phyloP scores from a whole-genome alignment of 1,140 invertebrate species.

The Drosophila pectinifera region DNA sequence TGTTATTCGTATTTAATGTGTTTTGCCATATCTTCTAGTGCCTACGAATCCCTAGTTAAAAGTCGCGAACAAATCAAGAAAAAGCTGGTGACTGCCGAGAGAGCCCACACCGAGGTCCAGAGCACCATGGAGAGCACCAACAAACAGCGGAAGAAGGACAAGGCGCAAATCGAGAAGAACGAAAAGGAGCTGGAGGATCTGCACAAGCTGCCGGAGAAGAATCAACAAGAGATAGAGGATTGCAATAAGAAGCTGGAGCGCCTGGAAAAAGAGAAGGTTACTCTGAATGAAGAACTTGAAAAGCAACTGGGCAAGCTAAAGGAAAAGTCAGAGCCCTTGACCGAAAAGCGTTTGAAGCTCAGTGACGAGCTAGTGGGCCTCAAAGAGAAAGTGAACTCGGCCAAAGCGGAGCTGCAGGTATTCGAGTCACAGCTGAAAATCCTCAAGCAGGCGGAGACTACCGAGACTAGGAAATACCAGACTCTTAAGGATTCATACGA shows the following conservation, averaged over 20 bases:
- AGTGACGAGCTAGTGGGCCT: conserved; percentile 82
- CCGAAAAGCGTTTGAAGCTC: conserved; percentile 88
- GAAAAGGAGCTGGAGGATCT: conserved; percentile 88
- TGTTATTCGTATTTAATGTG: not conserved
- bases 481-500: conserved; percentile 86
- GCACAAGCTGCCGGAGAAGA: conserved; percentile 89
- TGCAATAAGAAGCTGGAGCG: conserved; percentile 87
- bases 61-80: conserved; percentile 87
- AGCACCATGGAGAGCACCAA: conserved; percentile 87
- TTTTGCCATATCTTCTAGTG: conserved; percentile 72
- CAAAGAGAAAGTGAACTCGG: conserved; percentile 56
- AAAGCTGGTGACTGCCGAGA: conserved; percentile 86
- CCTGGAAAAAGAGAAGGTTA: conserved; percentile 85
- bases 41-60: conserved; percentile 86
- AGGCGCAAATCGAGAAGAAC: conserved; percentile 87
- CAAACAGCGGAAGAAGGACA: conserved; percentile 89
- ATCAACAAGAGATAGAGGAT: conserved; percentile 90
- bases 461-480: conserved; percentile 90
- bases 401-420: conserved; percentile 90
- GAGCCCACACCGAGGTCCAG: conserved; percentile 87
- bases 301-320: conserved; percentile 86
- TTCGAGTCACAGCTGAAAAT: conserved; percentile 93
- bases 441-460: conserved; percentile 91
- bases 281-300: conserved; percentile 87
- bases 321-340: conserved; percentile 87